Base-by-base conservation (phyloP, 2,113 vertebrate genomes). In the Hypocryptadius cinnamomeus region DNA sequence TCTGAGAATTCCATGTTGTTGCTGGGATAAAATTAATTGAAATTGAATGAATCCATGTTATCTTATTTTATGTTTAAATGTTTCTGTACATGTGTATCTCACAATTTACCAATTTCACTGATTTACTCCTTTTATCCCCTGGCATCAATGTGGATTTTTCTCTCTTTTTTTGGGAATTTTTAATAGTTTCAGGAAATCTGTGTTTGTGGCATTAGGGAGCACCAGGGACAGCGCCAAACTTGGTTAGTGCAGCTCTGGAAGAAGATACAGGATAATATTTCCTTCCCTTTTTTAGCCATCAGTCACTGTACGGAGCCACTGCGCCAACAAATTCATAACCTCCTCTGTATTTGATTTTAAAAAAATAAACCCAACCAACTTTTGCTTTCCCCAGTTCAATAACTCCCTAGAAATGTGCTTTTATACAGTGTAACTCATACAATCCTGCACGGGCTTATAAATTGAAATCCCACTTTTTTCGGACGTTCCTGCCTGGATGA, bases 121-220 rank as follows among this genome's bases (percentile, higher is more conserved):
- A 48, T 93, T 93, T 91, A 24, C 37, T 74, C 53, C 63, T 85
- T 80, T 85, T 24, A 21, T 71, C 61, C 65, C 64, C 71, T 92
- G 93, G 69, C 68, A 28, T 21, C 69, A 69, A 22, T 39, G 45
- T 21, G 44, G 73, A 1, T 7, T 28, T 45, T 33, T 69, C 33
- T n/a, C 28, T 77, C 9, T 33, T 48, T 39, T 61, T 61, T 39
- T 22, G 6, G 9, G 77, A 66, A 48, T 91, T 96, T 93, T 90
- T 33, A 69, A 59, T 95, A 82, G 85, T 96, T 95, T 74, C 73
- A 81, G 76, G 85, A 89, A 92, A 81, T 90, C 71, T 92, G 35
- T 84, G 54, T 87, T 93, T 35, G 91, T 95, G 89, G 85, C 94
- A 61, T 47, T 61, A 50, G 22, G 44, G 89, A 71, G 77, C 79